A percentile compares a stretch with the other conserved stretches of the same genome.
Evolutionary conservation across 2,888 invertebrate species (phyloP).

Genomic region (Homarus gammarus): DNA sequence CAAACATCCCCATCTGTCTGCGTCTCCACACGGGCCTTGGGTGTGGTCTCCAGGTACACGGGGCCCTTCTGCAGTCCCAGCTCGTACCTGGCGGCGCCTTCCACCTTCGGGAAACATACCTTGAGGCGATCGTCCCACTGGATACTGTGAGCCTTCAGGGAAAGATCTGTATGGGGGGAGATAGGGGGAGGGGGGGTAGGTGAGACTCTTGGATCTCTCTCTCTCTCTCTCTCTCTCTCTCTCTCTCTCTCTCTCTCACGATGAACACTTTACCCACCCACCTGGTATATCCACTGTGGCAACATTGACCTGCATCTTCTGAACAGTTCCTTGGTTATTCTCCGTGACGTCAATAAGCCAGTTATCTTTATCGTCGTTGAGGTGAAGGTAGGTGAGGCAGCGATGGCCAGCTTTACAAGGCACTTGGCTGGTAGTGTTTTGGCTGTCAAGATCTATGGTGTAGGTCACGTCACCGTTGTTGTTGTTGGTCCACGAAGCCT

Average conservation of each 20-base stretch:
- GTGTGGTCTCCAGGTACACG: background rate
- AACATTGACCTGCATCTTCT: background rate
- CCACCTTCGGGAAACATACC: background rate
- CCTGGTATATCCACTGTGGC: background rate
- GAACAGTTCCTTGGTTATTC: background rate
- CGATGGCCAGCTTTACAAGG: background rate
- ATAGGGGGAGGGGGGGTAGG: no score
- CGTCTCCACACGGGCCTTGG: background rate
- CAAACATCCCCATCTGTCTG: background rate
- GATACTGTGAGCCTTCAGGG: background rate
- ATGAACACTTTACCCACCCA: background rate
- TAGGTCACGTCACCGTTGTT: background rate
- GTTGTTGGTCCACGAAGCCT: background rate
- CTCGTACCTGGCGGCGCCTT: background rate
- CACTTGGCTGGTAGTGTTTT: background rate
- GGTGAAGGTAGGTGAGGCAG: background rate
- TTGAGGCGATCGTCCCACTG: slow-evolving; percentile 3
- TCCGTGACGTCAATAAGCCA: background rate
- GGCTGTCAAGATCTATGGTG: background rate
- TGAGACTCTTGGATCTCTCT: no score
- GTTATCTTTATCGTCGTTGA: background rate
- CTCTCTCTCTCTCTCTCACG: no score
- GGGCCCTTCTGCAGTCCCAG: slow-evolving; percentile 24
- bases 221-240: no score
- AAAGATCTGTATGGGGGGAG: background rate